These are phyloP conservation scores for Schlechtendalia chinensis DNA, from an alignment of 1,140 invertebrate genomes.

Conservation along the genomic window DNA sequence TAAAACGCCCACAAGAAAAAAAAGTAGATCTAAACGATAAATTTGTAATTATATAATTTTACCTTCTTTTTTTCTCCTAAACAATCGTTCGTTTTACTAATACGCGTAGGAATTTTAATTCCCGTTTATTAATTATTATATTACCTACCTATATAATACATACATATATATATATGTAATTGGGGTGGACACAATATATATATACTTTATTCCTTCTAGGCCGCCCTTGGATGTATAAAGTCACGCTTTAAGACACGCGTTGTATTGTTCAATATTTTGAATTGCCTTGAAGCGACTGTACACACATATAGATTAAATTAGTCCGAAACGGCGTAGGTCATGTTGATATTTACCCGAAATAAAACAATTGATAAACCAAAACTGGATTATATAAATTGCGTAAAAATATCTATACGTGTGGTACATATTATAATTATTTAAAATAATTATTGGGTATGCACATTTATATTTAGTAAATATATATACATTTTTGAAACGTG, in stretches of 20 bases:
- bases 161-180: neutral
- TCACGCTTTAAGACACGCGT: slow-evolving; percentile 28
- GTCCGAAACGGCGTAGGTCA: neutral
- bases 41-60: slow-evolving; percentile 1
- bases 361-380: slow-evolving; percentile 23
- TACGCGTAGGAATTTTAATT: neutral
- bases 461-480: too few species aligned
- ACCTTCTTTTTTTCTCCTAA: neutral
- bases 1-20: slow-evolving; percentile 21
- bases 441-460: neutral
- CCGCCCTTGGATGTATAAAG: slow-evolving; percentile 19
- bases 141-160: too few species aligned
- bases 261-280: slow-evolving; percentile 30
- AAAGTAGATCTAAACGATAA: slow-evolving; percentile 1
- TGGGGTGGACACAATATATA: slow-evolving; percentile 3
- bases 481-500: too few species aligned
- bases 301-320: slow-evolving; percentile 5
- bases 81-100: neutral
- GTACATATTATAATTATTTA: neutral
- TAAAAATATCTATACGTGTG: neutral
- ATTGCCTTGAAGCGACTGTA: neutral
- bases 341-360: neutral
- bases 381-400: neutral
- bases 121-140: neutral
- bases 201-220: slow-evolving; percentile 27